Evolutionary conservation across 2,113 vertebrate species (phyloP).

Genomic region (Ptychochromis oligacanthus): DNA sequence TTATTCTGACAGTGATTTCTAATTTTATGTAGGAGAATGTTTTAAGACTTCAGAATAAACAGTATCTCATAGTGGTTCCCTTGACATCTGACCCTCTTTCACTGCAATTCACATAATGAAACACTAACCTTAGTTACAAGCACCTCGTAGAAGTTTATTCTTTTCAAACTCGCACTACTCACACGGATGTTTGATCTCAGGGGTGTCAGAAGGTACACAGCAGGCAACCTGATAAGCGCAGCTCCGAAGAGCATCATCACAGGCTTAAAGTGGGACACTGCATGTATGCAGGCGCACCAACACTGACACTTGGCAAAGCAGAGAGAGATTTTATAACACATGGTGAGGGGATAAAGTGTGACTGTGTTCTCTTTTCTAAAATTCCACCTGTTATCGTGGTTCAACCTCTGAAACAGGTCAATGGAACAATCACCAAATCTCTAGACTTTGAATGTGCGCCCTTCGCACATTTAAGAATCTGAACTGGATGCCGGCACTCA

Average conservation of each 20-base stretch:
- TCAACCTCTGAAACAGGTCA: slow-evolving; percentile 33
- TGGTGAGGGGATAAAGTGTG: slow-evolving; percentile 24
- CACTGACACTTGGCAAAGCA: slow-evolving; percentile 43
- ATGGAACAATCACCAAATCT: slow-evolving; percentile 7
- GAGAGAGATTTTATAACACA: slow-evolving; percentile 43
- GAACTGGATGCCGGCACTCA: slow-evolving; percentile 34
- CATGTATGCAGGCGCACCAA: slow-evolving; percentile 33
- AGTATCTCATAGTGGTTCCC: neutral
- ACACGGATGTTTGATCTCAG: slow-evolving; percentile 37
- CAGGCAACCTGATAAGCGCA: slow-evolving; percentile 32
- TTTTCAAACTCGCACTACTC: slow-evolving; percentile 14
- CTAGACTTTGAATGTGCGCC: slow-evolving; percentile 15
- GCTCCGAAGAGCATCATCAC: slow-evolving; percentile 8
- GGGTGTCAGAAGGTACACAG: slow-evolving; percentile 40
- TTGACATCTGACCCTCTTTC: neutral
- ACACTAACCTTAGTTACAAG: slow-evolving; percentile 24
- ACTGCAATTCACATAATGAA: neutral
- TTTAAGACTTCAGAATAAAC: slow-evolving; percentile 1
- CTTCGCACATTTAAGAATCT: slow-evolving; percentile 6
- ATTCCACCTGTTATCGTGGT: slow-evolving; percentile 38
- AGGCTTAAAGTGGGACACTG: slow-evolving; percentile 37
- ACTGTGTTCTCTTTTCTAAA: neutral
- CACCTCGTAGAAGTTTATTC: neutral
- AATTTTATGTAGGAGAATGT: neutral
- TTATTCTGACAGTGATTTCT: neutral